phyloP scores from a whole-genome alignment of 2,888 invertebrate genomes.

The Amaurobius ferox region DNA sequence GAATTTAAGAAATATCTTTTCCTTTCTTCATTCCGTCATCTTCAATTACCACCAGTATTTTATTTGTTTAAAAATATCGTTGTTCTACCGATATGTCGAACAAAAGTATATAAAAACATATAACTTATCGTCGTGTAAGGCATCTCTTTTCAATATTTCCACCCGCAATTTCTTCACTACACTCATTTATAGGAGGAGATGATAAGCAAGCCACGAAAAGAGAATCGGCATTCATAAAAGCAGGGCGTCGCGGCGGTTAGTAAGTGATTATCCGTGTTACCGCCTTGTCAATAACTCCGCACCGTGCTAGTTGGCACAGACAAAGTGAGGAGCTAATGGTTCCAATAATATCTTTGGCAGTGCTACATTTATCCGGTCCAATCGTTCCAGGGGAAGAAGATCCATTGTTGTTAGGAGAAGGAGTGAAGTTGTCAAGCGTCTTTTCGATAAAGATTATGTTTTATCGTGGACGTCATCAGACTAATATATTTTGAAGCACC shows the following conservation, averaged over 20 bases:
- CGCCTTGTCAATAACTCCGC: constrained; percentile 58
- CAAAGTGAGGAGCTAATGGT: constrained; percentile 61
- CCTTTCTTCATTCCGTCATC: constrained; percentile 8
- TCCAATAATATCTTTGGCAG: constrained; percentile 57
- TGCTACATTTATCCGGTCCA: constrained; percentile 35
- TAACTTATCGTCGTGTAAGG: constrained; percentile 38
- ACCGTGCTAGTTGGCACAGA: constrained; percentile 9
- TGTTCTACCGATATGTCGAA: constrained; percentile 44
- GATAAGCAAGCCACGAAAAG: constrained; percentile 48
- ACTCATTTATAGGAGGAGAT: constrained; percentile 46
- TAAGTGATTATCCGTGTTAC: constrained; percentile 19
- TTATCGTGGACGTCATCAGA: constrained; percentile 51
- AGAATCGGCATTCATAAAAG: constrained; percentile 50
- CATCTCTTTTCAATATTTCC: constrained; percentile 30
- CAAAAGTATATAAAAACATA: constrained; percentile 60
- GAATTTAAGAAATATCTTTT: too few relatives aligned
- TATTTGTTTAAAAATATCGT: constrained; percentile 58
- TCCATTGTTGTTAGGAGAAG: constrained; percentile 33
- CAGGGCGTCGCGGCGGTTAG: neutral
- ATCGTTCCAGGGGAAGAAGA: constrained; percentile 27
- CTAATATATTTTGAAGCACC: constrained; percentile 55
- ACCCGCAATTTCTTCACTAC: constrained; percentile 22
- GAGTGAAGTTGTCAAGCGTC: constrained; percentile 62
- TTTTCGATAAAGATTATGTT: constrained; percentile 29
- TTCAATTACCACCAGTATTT: constrained; percentile 37